These are phyloP conservation scores for Cynocephalus volans DNA, from an alignment of 2,113 vertebrate genomes.

Conservation along the genomic window DNA sequence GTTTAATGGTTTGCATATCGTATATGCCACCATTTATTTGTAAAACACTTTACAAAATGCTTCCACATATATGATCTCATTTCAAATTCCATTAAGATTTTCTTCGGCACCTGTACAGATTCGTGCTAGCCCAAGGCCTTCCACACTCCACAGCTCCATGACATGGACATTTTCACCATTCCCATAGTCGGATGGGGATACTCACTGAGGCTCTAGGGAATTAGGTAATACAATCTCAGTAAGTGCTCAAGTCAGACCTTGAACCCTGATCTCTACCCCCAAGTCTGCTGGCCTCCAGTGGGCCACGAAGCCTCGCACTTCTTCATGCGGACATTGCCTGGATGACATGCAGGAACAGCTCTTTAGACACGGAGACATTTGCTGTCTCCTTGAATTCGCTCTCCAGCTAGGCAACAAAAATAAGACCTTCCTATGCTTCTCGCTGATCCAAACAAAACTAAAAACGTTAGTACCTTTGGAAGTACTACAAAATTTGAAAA, in stretches of 20 bases:
- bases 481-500: neutral
- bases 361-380: neutral
- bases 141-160: neutral
- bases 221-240: neutral
- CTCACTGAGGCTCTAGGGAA: neutral
- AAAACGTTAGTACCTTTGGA: neutral
- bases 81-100: neutral
- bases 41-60: neutral
- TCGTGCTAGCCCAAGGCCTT: neutral
- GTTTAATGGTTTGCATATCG: accelerated
- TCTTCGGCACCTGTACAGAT: neutral
- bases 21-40: neutral
- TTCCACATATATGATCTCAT: neutral
- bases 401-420: neutral
- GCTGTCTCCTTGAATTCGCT: neutral
- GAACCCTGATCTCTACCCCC: neutral
- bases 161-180: neutral
- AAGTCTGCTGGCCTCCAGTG: neutral
- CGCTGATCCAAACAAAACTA: neutral
- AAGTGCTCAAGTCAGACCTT: neutral
- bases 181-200: too few species aligned
- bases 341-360: neutral
- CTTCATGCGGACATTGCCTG: neutral
- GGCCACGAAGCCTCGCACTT: neutral
- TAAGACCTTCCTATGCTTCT: neutral